phyloP scores from a whole-genome alignment of 2,888 invertebrate species.

The Trimorus sp. region DNA sequence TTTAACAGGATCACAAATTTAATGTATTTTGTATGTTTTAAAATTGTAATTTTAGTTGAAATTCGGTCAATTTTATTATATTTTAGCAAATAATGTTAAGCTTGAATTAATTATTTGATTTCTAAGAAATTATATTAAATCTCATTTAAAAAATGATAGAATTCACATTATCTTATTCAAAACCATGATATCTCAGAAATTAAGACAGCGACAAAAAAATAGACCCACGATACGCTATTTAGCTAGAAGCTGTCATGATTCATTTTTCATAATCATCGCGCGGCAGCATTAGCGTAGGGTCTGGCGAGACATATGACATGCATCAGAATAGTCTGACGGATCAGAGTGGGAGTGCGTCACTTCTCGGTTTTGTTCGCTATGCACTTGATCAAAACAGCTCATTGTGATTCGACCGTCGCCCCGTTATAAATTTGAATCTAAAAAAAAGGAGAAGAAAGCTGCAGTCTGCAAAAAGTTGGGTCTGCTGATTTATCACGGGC shows the following conservation, averaged over 20 bases:
- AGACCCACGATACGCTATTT: neutral
- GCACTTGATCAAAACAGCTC: slow-evolving; percentile 16
- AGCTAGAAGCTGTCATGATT: slow-evolving; percentile 25
- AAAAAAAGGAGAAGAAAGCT: slow-evolving; percentile 1
- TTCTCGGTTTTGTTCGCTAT: slow-evolving; percentile 16
- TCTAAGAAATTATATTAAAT: no score
- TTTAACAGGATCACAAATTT: no score
- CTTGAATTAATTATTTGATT: no score
- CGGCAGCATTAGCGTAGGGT: slow-evolving; percentile 24
- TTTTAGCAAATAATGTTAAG: no score
- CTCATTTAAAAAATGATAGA: no score
- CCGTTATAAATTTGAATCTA: slow-evolving; percentile 2
- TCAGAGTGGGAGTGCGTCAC: slow-evolving; percentile 17
- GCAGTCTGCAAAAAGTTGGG: neutral
- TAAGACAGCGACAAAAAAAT: no score
- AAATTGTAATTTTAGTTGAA: no score
- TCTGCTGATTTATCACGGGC: slow-evolving; percentile 8
- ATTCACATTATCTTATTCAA: no score
- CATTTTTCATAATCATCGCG: slow-evolving; percentile 41
- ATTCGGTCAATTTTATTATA: no score
- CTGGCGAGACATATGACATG: slow-evolving; percentile 30
- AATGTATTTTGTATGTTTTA: no score
- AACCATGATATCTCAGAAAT: no score
- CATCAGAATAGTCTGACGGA: slow-evolving; percentile 9
- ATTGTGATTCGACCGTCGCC: slow-evolving; percentile 9